Conservation (phyloP, 2,113 vertebrate species). For the Thunnus maccoyii region DNA sequence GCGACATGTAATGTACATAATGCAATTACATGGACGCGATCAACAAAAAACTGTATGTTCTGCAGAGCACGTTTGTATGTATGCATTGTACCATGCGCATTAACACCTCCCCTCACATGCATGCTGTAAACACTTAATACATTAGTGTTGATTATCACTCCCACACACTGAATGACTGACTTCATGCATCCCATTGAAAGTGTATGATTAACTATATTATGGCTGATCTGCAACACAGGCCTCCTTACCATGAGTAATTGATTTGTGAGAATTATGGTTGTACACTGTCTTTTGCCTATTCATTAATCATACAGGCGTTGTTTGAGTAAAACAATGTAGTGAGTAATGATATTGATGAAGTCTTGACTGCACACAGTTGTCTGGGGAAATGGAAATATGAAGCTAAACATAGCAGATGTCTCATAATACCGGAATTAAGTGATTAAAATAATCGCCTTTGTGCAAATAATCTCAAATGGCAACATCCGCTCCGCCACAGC, state of each 20-base stretch:
- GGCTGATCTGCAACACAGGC: slow-evolving; percentile 68
- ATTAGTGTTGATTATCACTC: slow-evolving; percentile 75
- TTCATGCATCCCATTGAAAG: slow-evolving; percentile 68
- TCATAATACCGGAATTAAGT: slow-evolving; percentile 82
- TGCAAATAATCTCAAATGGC: slow-evolving; percentile 76
- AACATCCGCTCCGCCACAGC: slow-evolving; percentile 74
- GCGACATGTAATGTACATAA: slow-evolving; percentile 51
- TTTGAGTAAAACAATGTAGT: slow-evolving; percentile 78
- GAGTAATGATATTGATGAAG: slow-evolving; percentile 81
- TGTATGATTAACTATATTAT: slow-evolving; percentile 71
- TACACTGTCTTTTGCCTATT: slow-evolving; percentile 77
- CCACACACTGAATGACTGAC: slow-evolving; percentile 63
- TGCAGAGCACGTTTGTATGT: slow-evolving; percentile 9
- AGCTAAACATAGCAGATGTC: slow-evolving; percentile 78
- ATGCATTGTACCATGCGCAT: slow-evolving; percentile 26
- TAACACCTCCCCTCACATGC: slow-evolving; percentile 36
- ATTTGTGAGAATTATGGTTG: slow-evolving; percentile 79
- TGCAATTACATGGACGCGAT: slow-evolving; percentile 70
- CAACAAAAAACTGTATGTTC: slow-evolving; percentile 42
- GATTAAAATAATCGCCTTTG: slow-evolving; percentile 85
- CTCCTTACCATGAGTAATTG: slow-evolving; percentile 79
- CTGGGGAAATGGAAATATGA: slow-evolving; percentile 77
- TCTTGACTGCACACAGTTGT: slow-evolving; percentile 73
- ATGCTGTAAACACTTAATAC: slow-evolving; percentile 59
- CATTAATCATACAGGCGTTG: slow-evolving; percentile 79